Evolutionary conservation across 2,797 vertebrate genomes (phyloP).

Genomic region (Characodon lateralis): DNA sequence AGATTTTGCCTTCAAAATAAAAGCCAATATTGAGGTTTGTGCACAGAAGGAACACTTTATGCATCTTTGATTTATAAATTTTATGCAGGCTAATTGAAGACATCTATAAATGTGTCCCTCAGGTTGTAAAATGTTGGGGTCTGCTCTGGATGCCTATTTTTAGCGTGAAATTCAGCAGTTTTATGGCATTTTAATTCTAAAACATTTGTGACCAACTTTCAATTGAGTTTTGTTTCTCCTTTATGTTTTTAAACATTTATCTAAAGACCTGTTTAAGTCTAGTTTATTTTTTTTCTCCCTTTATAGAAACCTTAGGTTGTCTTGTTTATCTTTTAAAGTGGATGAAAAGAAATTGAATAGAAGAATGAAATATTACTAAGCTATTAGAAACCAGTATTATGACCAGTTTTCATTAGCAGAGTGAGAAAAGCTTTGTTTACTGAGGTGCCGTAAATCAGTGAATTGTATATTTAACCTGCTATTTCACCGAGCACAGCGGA

Average conservation of each 20-base stretch:
- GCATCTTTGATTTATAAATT: neutral
- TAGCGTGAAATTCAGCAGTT: neutral
- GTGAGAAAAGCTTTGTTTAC: neutral
- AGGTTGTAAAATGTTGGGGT: neutral
- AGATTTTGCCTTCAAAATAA: neutral
- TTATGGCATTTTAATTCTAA: neutral
- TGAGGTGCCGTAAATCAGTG: neutral
- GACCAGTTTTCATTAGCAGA: too few relatives aligned
- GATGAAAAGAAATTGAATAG: too few relatives aligned
- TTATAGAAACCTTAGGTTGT: neutral
- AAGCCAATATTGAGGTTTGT: neutral
- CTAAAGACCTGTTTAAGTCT: neutral
- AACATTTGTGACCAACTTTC: neutral
- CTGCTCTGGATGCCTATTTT: neutral
- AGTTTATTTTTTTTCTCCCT: neutral
- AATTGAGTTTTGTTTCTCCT: neutral
- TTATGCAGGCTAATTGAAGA: neutral
- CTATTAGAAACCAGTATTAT: too few relatives aligned
- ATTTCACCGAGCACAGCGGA: neutral
- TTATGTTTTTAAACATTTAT: too few relatives aligned
- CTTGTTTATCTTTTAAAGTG: too few relatives aligned
- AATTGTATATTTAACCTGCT: neutral
- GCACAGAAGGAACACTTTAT: neutral
- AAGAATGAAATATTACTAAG: too few relatives aligned
- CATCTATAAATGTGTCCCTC: neutral